Base-by-base conservation (phyloP, 2,113 vertebrate species). In the Donacobius atricapilla region DNA sequence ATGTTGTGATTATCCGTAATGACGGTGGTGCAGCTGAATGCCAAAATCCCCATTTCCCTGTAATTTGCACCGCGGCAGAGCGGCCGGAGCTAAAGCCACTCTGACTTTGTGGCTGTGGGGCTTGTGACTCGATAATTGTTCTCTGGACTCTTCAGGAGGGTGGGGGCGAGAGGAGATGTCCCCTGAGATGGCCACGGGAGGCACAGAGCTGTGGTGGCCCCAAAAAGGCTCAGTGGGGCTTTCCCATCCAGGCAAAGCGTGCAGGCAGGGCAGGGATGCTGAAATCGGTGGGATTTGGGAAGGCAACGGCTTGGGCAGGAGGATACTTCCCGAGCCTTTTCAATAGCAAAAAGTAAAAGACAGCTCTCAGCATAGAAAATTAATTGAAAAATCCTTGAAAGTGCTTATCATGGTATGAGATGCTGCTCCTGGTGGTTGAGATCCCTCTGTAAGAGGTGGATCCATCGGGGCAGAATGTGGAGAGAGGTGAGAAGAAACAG, bases 11-110 rank as follows among this genome's bases (percentile, higher is more conserved):
- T 94, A 82, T 69, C 54, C 44, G 19, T 93, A 93, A 97, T 80
- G 93, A 95, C 27, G 63, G 82, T 8, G 15, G 47, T 22, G 92
- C 94, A 89, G 91, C 94, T 77, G 93, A 89, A 93, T 93, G 92
- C 51, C 30, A 90, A 83, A 93, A 60, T 68, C 61, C 65, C 91
- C 48, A 69, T 90, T 94, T 95, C 75, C 64, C 90, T 12, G 58
- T 63, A 42, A 89, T 87, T 71, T 44, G 73, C 69, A 39, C 13
- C 4, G 9, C 5, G 14, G 66, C 44, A 15, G 58, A 93, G 82
- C 63, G 63, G 91, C 77, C 12, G 1, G 28, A 66, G 91, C 87
- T 45, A 5, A 48, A 88, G 69, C 85, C 64, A 6, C 50, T 25
- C 71, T 16, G 70, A 30, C 50, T 45, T 30, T 5, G 64, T 25